A percentile compares a stretch with the other conserved stretches of the same genome.
These are phyloP conservation scores for Drosophila algonquin DNA, from an alignment of 2,888 invertebrate species.

Conservation along the genomic window DNA sequence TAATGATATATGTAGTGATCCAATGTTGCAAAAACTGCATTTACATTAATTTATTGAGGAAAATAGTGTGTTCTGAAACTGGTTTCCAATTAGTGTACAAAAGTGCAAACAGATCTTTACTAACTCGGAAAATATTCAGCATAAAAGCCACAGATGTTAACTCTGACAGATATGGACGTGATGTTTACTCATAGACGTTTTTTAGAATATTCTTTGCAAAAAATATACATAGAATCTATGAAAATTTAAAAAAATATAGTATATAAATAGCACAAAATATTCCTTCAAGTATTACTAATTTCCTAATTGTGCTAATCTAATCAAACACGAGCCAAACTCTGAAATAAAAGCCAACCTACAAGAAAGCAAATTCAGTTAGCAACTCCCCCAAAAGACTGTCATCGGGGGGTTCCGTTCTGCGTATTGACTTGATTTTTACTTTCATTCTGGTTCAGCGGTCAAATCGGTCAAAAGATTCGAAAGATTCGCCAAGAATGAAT, in stretches of 20 bases:
- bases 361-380: conserved; percentile 8
- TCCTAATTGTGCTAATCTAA: conserved; percentile 67
- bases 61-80: neutral
- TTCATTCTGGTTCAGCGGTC: conserved; percentile 57
- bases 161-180: neutral
- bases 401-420: conserved; percentile 17
- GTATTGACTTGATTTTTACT: conserved; percentile 18
- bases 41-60: neutral
- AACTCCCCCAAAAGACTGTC: conserved; percentile 14
- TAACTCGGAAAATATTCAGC: no score
- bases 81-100: neutral
- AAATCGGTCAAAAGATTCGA: conserved; percentile 64
- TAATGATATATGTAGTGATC: neutral
- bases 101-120: no score
- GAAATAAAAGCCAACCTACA: conserved; percentile 6
- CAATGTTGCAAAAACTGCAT: neutral
- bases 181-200: no score
- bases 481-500: conserved; percentile 21
- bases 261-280: no score
- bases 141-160: neutral
- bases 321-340: conserved; percentile 30
- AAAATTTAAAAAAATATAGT: no score
- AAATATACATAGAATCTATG: neutral
- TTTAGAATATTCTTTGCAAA: no score
- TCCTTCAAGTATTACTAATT: conserved; percentile 44